phyloP scores from a whole-genome alignment of 2,888 invertebrate species.

The Leptogaster cylindrica region DNA sequence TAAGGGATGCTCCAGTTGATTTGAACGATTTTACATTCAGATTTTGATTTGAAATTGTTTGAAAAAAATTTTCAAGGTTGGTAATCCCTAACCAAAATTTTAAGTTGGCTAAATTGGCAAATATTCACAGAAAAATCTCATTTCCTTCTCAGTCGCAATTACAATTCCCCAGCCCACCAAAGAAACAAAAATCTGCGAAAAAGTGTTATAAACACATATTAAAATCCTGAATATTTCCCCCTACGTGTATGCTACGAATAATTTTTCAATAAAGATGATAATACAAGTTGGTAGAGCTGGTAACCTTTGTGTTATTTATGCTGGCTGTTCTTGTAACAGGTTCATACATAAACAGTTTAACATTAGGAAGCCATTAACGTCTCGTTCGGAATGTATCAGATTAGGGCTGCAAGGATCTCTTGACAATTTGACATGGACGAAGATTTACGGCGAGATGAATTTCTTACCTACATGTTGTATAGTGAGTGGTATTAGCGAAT shows the following conservation, averaged over 20 bases:
- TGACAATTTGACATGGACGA: not conserved
- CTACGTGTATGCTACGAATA: conserved; percentile 6
- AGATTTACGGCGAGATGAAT: conserved; percentile 21
- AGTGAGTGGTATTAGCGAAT: not conserved
- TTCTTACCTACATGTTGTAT: not conserved
- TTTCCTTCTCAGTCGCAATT: no score
- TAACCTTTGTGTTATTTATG: not conserved
- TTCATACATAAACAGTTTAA: conserved; percentile 30
- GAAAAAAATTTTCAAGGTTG: no score
- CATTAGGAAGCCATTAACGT: conserved; percentile 26
- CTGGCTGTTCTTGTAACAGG: not conserved
- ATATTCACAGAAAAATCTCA: no score
- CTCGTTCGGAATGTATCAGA: conserved; percentile 23
- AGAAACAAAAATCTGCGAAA: no score
- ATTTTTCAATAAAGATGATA: conserved; percentile 21
- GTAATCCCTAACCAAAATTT: no score
- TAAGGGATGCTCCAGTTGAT: no score
- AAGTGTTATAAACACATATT: no score
- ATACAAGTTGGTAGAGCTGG: not conserved
- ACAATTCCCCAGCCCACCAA: no score
- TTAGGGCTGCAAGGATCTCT: not conserved
- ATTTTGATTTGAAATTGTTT: no score
- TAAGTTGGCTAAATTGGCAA: no score
- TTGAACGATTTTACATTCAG: no score
- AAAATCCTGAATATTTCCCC: no score